phyloP scores from a whole-genome alignment of 1,140 invertebrate species.

The Kradibia gibbosae region DNA sequence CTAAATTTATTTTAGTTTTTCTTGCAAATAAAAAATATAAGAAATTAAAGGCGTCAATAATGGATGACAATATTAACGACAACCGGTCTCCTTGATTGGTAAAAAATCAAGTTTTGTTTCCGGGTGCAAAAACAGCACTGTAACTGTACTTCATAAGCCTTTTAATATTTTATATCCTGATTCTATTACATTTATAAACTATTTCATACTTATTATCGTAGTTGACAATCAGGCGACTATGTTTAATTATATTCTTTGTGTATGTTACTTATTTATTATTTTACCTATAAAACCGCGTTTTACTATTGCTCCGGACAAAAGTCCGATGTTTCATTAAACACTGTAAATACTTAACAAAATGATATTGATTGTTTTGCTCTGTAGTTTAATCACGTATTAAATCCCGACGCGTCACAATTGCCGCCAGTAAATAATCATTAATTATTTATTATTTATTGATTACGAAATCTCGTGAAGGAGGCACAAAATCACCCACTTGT shows the following conservation, averaged over 20 bases:
- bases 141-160: constrained; percentile 32
- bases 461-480: constrained; percentile 45
- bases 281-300: constrained; percentile 57
- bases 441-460: background rate
- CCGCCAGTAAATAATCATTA: background rate
- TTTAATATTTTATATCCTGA: constrained; percentile 38
- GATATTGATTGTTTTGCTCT: constrained; percentile 65
- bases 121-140: constrained; percentile 24
- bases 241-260: constrained; percentile 55
- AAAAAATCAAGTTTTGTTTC: constrained; percentile 5
- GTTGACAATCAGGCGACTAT: constrained; percentile 38
- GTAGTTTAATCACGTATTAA: constrained; percentile 43
- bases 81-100: constrained; percentile 29
- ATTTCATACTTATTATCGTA: constrained; percentile 45
- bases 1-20: background rate
- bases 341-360: constrained; percentile 72
- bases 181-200: constrained; percentile 49
- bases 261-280: constrained; percentile 55
- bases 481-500: constrained; percentile 41
- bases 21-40: background rate
- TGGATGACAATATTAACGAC: constrained; percentile 4
- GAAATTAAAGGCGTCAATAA: constrained; percentile 29
- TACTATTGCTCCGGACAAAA: constrained; percentile 69
- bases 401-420: constrained; percentile 28
- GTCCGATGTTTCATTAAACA: constrained; percentile 66